Base-by-base conservation (phyloP, 1,140 invertebrate species). In the Adoxophyes honmai region DNA sequence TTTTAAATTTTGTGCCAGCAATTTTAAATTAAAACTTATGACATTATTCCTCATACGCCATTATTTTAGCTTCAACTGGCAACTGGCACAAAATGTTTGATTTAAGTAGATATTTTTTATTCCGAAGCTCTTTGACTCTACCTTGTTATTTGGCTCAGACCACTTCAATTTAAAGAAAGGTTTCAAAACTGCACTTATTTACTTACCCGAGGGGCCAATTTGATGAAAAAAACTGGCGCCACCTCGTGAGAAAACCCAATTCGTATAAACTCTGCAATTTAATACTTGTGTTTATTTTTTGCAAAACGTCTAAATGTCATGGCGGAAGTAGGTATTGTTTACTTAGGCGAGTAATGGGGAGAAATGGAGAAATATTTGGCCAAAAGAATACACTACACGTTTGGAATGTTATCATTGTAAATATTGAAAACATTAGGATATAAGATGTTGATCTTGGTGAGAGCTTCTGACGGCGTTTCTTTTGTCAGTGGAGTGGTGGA, bases 351-450 rank as follows among this genome's bases (percentile, higher is more conserved):
- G 42, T 6, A 28, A 28, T 57, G 48, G 34, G 15, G 33, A 73
- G 64, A 79, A 75, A 77, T 79, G 71, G 71, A 75, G 71, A 73
- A 81, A 76, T 80, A 83, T 79, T 77, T 78, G 10, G 16, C 42
- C 8, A 13, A 10, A 28, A 33, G 10, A 28, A 28, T 18, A 44
- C 18, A 21, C 39, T 21, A 44, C 39, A 44, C 1, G 18, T 28
- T 28, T 28, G 21, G 16, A 18, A 33, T 48, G 42, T 48, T 48
- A 48, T 48, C 42, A 48, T 9, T 48, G 42, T 48, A 28, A 48
- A 48, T 48, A 48, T 48, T 48, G 42, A 48, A 48, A 48, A 48
- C 42, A 48, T 48, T 48, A 48, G 16, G 42, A 16, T 28, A 28
- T 48, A 48, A 16, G 11, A 21, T 48, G 42, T 48, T 48, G 42